Evolutionary conservation across 1,140 invertebrate genomes (phyloP).

Genomic region (Nebria ingens): DNA sequence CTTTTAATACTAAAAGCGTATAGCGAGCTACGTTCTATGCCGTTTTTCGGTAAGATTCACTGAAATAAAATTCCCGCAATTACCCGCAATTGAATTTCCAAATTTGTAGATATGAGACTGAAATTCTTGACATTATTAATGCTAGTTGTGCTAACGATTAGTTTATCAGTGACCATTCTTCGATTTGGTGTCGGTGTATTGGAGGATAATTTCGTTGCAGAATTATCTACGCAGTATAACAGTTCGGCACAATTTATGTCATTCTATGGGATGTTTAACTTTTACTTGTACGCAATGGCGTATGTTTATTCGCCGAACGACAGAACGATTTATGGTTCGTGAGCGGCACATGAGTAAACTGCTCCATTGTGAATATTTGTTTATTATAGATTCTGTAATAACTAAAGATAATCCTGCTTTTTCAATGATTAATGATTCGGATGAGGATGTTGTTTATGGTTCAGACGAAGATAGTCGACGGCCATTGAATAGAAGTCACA

Average conservation of each 20-base stretch:
- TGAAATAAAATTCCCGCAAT: too few species aligned
- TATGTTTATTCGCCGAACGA: conserved; percentile 86
- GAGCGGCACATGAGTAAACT: too few species aligned
- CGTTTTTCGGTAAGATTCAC: conserved; percentile 76
- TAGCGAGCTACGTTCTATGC: conserved; percentile 90
- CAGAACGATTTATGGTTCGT: conserved; percentile 70
- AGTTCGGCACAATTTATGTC: conserved; percentile 91
- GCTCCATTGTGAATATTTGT: too few species aligned
- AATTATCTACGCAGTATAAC: conserved; percentile 73
- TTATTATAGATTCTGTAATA: conserved; percentile 66
- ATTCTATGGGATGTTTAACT: conserved; percentile 90
- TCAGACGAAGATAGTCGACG: conserved; percentile 78
- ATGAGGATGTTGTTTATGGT: conserved; percentile 94
- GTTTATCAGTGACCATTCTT: conserved; percentile 63
- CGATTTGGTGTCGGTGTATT: conserved; percentile 80
- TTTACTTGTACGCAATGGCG: conserved; percentile 87
- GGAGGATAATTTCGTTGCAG: conserved; percentile 88
- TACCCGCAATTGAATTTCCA: too few species aligned
- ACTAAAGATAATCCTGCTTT: conserved; percentile 96
- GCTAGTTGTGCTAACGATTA: conserved; percentile 70
- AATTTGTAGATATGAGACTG: conserved; percentile 69
- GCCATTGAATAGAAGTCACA: conserved; percentile 54
- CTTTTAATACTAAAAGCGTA: conserved; percentile 82
- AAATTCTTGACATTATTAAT: conserved; percentile 85
- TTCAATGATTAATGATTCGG: conserved; percentile 97